A percentile compares a stretch with the other conserved stretches of the same genome.
These are phyloP conservation scores for Stigmatopora nigra DNA, from an alignment of 2,113 vertebrate species.

Conservation along the genomic window DNA sequence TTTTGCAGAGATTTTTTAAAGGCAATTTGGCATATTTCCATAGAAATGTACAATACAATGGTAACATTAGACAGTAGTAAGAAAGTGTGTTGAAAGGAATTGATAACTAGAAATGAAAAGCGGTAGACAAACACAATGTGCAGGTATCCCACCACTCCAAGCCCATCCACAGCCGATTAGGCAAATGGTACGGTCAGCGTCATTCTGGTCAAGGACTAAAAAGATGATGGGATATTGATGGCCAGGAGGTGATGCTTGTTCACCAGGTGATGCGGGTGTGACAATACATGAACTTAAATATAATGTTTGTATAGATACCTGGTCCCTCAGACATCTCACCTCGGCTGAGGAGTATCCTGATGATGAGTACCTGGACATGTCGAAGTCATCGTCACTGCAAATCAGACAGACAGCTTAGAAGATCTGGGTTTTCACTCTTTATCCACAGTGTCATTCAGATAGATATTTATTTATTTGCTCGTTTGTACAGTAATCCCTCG, in stretches of 20 bases:
- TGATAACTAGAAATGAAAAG: background rate
- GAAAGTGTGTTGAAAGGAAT: conserved; percentile 4
- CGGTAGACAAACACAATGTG: background rate
- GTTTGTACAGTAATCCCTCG: too few relatives aligned
- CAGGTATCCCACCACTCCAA: background rate
- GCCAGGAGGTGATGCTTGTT: conserved; percentile 38
- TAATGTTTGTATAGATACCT: conserved; percentile 66
- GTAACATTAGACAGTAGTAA: background rate
- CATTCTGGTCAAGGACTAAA: conserved; percentile 28
- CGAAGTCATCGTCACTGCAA: conserved; percentile 94
- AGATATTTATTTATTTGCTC: background rate
- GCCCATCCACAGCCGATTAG: background rate
- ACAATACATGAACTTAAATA: conserved; percentile 43
- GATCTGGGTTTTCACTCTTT: too few relatives aligned
- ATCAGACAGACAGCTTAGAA: conserved; percentile 4
- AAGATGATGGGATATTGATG: conserved; percentile 46
- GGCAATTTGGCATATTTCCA: background rate
- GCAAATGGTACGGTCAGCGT: background rate
- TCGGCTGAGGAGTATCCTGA: conserved; percentile 99
- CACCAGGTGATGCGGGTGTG: conserved; percentile 28
- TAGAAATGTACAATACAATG: conserved; percentile 8
- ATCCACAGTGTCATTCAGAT: background rate
- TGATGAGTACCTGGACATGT: conserved; percentile 98
- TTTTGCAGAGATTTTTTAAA: background rate
- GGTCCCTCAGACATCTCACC: conserved; percentile 85